Base-by-base conservation (phyloP, 2,888 invertebrate species). In the Ommatoiulus sabulosus region DNA sequence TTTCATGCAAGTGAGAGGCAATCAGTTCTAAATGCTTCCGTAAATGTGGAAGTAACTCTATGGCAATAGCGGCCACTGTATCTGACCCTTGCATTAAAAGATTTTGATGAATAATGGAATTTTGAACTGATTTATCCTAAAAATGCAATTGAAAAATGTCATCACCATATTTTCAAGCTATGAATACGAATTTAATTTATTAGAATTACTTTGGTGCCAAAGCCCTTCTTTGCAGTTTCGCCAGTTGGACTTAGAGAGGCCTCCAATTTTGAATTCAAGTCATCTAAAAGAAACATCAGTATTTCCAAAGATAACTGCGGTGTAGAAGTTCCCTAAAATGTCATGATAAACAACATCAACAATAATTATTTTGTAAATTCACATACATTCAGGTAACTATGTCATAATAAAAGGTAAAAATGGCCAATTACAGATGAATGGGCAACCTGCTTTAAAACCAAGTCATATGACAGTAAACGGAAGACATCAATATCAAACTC, bases 401-500 rank as follows among this genome's bases (percentile, higher is more conserved):
- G 48, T 12, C 48, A 63, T n/a, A 5, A 35, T 35, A 35, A 35
- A 35, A 35, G 35, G 35, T 35, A 35, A 63, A 63, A 63, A 48
- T 48, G 12, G 7, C 63, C n/a, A 63, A n/a, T 15, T 20, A 63
- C 63, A 20, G 63, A 20, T 63, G n/a, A 4, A 20, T 63, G 4
- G 15, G n/a, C 8, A 20, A 6, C 85, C 6, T 1, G 17, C 4
- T 85, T 85, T 43, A 85, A 17, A 17, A 43, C 85, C 3, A 85
- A 0, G 35, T 85, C 3, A 85, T 85, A 85, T 6, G 43, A 44
- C 43, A 85, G 43, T 44, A 85, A 4, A n/a, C 12, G 85, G n/a
- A 85, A 85, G 17, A 85, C 43, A 0, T 43, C 85, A 12, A 85
- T 85, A 85, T 85, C 85, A 43, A 85, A 7, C 85, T 85, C 85